Conservation (phyloP, 1,140 invertebrate genomes). For the Samia ricini region DNA sequence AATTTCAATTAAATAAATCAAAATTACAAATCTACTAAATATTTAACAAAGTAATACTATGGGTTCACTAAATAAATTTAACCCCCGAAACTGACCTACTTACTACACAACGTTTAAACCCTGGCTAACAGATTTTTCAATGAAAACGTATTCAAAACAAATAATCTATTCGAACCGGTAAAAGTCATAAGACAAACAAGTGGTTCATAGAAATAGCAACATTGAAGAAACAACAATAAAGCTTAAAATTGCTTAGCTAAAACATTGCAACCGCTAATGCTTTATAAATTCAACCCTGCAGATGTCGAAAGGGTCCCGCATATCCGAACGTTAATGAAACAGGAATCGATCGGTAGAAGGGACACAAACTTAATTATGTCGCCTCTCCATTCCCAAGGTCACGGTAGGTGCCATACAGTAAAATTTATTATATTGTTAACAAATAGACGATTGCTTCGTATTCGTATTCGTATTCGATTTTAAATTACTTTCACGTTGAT, state of each 20-base stretch:
- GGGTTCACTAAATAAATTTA: too few species aligned
- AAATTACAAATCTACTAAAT: too few species aligned
- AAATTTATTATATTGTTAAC: background rate
- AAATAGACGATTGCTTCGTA: background rate
- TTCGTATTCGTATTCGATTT: background rate
- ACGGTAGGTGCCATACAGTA: slow-evolving; percentile 31
- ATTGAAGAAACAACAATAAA: background rate
- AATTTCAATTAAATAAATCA: too few species aligned
- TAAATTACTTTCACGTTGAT: background rate
- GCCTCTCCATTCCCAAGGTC: slow-evolving; percentile 49
- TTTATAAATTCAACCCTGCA: slow-evolving; percentile 29
- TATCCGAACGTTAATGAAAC: slow-evolving; percentile 52
- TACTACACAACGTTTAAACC: slow-evolving; percentile 9
- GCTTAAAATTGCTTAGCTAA: background rate
- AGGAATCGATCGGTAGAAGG: slow-evolving; percentile 47
- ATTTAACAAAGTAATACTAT: too few species aligned
- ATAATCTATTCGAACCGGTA: background rate
- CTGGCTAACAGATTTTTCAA: slow-evolving; percentile 3
- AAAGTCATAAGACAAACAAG: background rate
- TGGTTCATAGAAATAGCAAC: background rate
- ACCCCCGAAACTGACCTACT: slow-evolving; percentile 16
- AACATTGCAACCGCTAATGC: background rate
- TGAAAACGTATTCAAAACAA: slow-evolving; percentile 12
- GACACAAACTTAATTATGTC: slow-evolving; percentile 58
- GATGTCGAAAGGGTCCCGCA: slow-evolving; percentile 31